Conservation (phyloP, 2,888 invertebrate genomes). For the Crepidodera aurea region DNA sequence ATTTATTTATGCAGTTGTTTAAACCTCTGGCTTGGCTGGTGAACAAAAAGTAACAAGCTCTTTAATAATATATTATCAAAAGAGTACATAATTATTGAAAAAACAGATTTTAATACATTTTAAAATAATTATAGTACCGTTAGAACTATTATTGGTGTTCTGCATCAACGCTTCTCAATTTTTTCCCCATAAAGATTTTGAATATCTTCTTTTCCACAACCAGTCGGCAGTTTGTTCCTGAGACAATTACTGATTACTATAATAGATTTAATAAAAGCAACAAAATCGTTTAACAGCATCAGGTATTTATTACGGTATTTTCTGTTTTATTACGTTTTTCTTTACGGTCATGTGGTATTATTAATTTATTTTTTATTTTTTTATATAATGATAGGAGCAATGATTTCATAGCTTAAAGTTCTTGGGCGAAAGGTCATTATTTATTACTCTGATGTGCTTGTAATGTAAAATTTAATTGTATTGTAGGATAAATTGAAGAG, state of each 20-base stretch:
- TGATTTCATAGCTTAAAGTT: too few species aligned
- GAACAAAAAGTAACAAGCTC: too few species aligned
- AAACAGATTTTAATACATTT: neutral
- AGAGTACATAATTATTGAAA: neutral
- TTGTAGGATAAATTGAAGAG: too few species aligned
- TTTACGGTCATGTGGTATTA: too few species aligned
- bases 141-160: neutral
- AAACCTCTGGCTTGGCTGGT: too few species aligned
- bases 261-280: conserved; percentile 6
- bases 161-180: neutral
- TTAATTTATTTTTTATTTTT: too few species aligned
- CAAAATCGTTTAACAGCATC: neutral
- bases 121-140: neutral
- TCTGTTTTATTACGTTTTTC: neutral
- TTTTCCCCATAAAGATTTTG: neutral
- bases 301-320: neutral
- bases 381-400: too few species aligned
- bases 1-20: too few species aligned
- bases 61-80: neutral
- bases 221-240: neutral
- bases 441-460: too few species aligned
- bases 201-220: neutral
- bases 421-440: too few species aligned
- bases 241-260: conserved; percentile 1
- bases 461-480: too few species aligned